Percentiles rank a stretch among this genome's conserved stretches.
Conservation (phyloP, 2,888 invertebrate genomes). For the Hyppa rectilinea region DNA sequence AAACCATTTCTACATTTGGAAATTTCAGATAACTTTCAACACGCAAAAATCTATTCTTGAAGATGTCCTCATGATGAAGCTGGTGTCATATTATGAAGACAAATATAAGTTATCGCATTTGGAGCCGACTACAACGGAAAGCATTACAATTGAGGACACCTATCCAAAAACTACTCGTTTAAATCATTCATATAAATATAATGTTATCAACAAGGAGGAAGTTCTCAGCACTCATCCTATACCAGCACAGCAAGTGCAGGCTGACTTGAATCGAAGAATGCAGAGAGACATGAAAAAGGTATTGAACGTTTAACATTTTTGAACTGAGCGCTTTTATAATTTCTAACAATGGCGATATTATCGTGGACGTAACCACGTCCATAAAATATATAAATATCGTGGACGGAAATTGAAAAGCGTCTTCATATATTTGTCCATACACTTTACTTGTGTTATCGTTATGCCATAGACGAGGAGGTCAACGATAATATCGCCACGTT, state of each 20-base stretch:
- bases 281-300: slow-evolving; percentile 27
- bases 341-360: not conserved
- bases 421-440: not conserved
- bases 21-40: slow-evolving; percentile 64
- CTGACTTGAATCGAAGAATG: slow-evolving; percentile 25
- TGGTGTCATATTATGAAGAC: slow-evolving; percentile 82
- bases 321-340: not conserved
- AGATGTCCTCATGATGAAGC: slow-evolving; percentile 81
- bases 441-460: too few species aligned
- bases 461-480: not conserved
- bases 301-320: slow-evolving; percentile 7
- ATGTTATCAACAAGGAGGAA: slow-evolving; percentile 20
- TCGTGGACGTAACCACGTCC: not conserved
- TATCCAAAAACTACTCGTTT: slow-evolving; percentile 13
- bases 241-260: not conserved
- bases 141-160: slow-evolving; percentile 32
- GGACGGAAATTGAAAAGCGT: not conserved
- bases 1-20: too few species aligned
- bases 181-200: slow-evolving; percentile 31
- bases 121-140: slow-evolving; percentile 57
- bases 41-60: slow-evolving; percentile 71
- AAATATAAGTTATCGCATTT: slow-evolving; percentile 75
- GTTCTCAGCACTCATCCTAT: not conserved
- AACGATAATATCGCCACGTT: not conserved
- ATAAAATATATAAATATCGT: not conserved